Evolutionary conservation across 2,888 invertebrate genomes (phyloP).

Genomic region (Thera britannica): DNA sequence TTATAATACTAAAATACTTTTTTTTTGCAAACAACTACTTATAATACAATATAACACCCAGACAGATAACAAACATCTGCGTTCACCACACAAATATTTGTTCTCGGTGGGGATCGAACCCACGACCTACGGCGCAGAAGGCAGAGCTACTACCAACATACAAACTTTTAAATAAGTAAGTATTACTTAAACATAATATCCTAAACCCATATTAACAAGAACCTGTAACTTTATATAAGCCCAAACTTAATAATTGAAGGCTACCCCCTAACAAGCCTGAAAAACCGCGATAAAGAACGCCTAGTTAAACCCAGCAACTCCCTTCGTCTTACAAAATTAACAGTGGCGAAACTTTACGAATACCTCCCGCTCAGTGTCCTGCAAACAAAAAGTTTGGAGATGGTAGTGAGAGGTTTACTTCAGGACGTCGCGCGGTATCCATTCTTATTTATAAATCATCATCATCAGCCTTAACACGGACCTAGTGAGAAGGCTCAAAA

Average conservation of each 20-base stretch:
- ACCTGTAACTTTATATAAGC: constrained; percentile 1
- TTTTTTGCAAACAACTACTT: too few relatives aligned
- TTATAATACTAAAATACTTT: too few relatives aligned
- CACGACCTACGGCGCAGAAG: too few relatives aligned
- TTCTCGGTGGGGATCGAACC: too few relatives aligned
- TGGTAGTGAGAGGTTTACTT: constrained; percentile 43
- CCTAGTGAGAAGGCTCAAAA: too few relatives aligned
- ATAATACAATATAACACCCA: too few relatives aligned
- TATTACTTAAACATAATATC: background rate
- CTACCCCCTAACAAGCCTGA: constrained; percentile 34
- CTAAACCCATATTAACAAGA: background rate
- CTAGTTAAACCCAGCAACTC: constrained; percentile 32
- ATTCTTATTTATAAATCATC: too few relatives aligned
- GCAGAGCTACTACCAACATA: too few relatives aligned
- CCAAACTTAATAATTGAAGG: constrained; percentile 25
- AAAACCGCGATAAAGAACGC: constrained; percentile 42
- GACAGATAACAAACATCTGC: too few relatives aligned
- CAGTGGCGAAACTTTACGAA: constrained; percentile 46
- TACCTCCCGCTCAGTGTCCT: constrained; percentile 43
- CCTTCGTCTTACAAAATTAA: constrained; percentile 42
- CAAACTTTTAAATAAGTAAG: background rate
- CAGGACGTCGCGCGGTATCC: constrained; percentile 11
- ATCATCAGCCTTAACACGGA: too few relatives aligned
- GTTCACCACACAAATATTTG: too few relatives aligned
- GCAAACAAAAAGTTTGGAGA: constrained; percentile 68